Percentiles rank a stretch among this genome's conserved stretches.
These are phyloP conservation scores for Eupleurogrammus muticus DNA, from an alignment of 2,797 vertebrate genomes.

Conservation along the genomic window DNA sequence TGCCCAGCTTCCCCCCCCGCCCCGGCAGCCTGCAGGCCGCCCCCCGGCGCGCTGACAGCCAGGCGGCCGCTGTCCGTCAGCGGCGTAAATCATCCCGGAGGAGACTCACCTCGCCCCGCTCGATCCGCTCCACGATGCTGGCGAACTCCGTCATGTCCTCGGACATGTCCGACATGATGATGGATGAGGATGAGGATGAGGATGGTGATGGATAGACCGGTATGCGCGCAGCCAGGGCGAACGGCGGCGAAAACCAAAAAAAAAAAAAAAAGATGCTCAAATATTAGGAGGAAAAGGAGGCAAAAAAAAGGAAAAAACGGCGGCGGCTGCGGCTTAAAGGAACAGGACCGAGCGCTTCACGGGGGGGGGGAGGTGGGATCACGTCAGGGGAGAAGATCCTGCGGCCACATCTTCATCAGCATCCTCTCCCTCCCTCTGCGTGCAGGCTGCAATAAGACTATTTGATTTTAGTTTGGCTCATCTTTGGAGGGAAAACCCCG, in stretches of 20 bases:
- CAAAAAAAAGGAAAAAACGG: too few species aligned
- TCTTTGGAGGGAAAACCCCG: constrained; percentile 73
- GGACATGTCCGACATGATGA: constrained; percentile 83
- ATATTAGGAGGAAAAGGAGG: background rate
- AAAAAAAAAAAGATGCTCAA: background rate
- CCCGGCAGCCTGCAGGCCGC: constrained; percentile 40
- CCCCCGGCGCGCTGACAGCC: constrained; percentile 28
- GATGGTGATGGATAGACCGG: constrained; percentile 17
- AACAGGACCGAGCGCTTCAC: constrained; percentile 42
- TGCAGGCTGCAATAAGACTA: constrained; percentile 18
- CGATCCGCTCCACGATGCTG: constrained; percentile 91
- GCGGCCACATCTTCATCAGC: constrained; percentile 52
- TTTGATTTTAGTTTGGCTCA: constrained; percentile 61
- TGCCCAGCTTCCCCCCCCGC: background rate
- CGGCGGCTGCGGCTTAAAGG: constrained; percentile 39
- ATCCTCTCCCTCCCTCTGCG: constrained; percentile 22
- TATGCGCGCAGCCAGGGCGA: background rate
- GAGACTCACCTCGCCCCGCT: constrained; percentile 89
- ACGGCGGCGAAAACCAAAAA: too few species aligned
- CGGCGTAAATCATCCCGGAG: constrained; percentile 60
- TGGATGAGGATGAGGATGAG: constrained; percentile 30
- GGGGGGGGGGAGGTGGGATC: constrained; percentile 35
- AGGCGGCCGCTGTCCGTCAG: constrained; percentile 54
- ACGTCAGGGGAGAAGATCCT: constrained; percentile 47
- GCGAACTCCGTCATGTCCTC: constrained; percentile 87